These are phyloP conservation scores for Drosophila kuntzei DNA, from an alignment of 2,888 invertebrate species.

Conservation along the genomic window DNA sequence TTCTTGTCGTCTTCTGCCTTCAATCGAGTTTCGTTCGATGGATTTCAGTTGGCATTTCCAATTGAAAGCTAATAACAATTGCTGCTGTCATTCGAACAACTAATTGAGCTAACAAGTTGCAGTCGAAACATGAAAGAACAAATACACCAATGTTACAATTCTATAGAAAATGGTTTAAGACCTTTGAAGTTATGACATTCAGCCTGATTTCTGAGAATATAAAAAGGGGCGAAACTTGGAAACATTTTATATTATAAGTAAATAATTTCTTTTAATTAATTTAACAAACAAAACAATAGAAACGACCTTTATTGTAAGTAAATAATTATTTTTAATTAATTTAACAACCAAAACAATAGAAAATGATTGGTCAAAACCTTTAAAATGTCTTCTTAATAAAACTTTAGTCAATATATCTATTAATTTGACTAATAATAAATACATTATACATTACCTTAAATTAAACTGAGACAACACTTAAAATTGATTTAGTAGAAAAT, in stretches of 20 bases:
- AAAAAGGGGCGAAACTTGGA: not conserved
- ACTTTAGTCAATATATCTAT: too few relatives aligned
- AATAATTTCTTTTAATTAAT: too few relatives aligned
- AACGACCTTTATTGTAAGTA: not conserved
- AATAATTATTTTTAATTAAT: not conserved
- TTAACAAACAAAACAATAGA: too few relatives aligned
- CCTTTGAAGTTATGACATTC: not conserved
- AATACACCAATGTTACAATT: not conserved
- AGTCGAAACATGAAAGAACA: not conserved
- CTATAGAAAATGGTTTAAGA: not conserved
- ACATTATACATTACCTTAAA: too few relatives aligned
- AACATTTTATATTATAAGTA: not conserved
- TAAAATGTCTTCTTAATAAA: too few relatives aligned
- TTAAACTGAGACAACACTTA: too few relatives aligned
- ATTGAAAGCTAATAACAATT: conserved; percentile 34
- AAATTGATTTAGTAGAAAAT: not conserved
- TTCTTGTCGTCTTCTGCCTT: conserved; percentile 1
- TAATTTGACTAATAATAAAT: too few relatives aligned
- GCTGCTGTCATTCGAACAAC: conserved; percentile 28
- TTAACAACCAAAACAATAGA: too few relatives aligned
- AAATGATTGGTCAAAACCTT: too few relatives aligned
- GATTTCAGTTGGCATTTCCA: conserved; percentile 23
- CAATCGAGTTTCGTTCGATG: conserved; percentile 39
- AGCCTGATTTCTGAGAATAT: not conserved
- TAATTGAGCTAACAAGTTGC: conserved; percentile 39